Evolutionary conservation across 2,888 invertebrate genomes (phyloP).

Genomic region (Tipula unca): DNA sequence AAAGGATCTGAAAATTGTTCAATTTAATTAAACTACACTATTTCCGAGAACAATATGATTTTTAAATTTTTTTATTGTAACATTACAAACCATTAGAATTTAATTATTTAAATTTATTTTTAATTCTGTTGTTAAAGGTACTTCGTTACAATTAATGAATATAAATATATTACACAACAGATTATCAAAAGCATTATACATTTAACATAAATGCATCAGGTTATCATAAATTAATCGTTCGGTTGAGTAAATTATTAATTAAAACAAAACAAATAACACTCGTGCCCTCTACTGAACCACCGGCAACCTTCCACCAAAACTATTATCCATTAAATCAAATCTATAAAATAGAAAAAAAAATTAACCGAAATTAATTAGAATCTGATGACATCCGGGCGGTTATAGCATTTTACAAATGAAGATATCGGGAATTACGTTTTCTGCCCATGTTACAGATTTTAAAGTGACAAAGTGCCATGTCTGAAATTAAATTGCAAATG

Average conservation of each 20-base stretch:
- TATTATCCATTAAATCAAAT: background rate
- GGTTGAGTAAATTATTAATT: background rate
- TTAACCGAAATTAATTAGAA: background rate
- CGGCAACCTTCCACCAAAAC: background rate
- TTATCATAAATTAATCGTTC: background rate
- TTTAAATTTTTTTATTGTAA: background rate
- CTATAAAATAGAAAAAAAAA: background rate
- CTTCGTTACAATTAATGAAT: background rate
- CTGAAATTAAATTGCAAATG: slow-evolving; percentile 42
- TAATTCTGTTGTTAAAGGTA: background rate
- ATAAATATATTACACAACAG: background rate
- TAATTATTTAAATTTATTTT: background rate
- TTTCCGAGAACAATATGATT: background rate
- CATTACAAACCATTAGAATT: background rate
- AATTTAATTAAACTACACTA: background rate
- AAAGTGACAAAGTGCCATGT: slow-evolving; percentile 58
- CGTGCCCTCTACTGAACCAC: background rate
- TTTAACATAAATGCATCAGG: slow-evolving; percentile 9
- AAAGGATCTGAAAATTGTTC: no score
- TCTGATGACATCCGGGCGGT: background rate
- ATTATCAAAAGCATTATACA: background rate
- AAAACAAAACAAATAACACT: background rate
- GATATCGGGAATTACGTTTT: slow-evolving; percentile 42
- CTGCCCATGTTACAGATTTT: slow-evolving; percentile 63
- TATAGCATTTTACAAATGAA: slow-evolving; percentile 20